These are phyloP conservation scores for Drosophila differens DNA, from an alignment of 2,888 invertebrate species.

Conservation along the genomic window DNA sequence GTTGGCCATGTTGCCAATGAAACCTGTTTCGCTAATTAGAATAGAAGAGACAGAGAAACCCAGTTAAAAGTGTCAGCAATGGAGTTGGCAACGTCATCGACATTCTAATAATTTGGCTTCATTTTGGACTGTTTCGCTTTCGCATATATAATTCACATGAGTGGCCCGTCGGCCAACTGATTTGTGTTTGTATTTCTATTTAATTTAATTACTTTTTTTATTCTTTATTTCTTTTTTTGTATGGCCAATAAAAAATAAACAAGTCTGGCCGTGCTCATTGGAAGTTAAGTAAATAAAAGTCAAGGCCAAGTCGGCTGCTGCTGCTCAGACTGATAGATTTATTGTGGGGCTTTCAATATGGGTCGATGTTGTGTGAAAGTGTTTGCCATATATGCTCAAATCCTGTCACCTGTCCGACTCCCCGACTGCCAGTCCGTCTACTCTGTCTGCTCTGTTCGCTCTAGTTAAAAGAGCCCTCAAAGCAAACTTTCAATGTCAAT, in stretches of 20 bases:
- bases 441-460: background rate
- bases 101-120: constrained; percentile 69
- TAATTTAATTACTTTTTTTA: constrained; percentile 33
- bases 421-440: background rate
- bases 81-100: constrained; percentile 28
- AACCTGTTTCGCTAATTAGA: constrained; percentile 61
- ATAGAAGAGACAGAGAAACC: background rate
- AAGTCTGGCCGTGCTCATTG: constrained; percentile 64
- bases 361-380: constrained; percentile 47
- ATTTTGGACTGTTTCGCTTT: constrained; percentile 41
- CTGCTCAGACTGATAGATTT: constrained; percentile 51
- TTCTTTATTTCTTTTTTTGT: constrained; percentile 23
- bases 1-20: constrained; percentile 23
- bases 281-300: constrained; percentile 71
- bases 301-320: constrained; percentile 61
- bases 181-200: constrained; percentile 35
- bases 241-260: constrained; percentile 69
- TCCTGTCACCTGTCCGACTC: constrained; percentile 23
- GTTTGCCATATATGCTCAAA: constrained; percentile 13
- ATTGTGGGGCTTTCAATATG: constrained; percentile 41
- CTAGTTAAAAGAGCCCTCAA: constrained; percentile 3
- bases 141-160: constrained; percentile 23
- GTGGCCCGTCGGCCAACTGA: constrained; percentile 46
- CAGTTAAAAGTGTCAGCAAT: constrained; percentile 63
- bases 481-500: constrained; percentile 64